These are phyloP conservation scores for Catocala sponsa DNA, from an alignment of 2,888 invertebrate genomes.

Conservation along the genomic window DNA sequence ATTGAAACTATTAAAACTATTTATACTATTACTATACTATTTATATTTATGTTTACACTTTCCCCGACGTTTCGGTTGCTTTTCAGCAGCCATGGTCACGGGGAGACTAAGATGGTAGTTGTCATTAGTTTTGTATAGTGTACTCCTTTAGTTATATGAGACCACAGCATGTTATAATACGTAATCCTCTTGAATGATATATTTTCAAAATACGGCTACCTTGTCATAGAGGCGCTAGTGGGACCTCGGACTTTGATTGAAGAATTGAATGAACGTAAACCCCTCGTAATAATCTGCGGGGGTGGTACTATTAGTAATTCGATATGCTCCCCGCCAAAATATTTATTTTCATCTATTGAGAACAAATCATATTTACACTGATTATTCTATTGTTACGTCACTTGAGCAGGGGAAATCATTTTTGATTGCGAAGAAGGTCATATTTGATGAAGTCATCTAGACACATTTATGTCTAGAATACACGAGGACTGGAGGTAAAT, in stretches of 20 bases:
- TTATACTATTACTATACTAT: no score
- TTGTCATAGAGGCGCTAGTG: constrained; percentile 3
- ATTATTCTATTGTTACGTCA: constrained; percentile 62
- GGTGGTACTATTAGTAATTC: constrained; percentile 54
- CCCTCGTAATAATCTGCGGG: constrained; percentile 24
- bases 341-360: constrained; percentile 56
- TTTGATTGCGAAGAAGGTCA: constrained; percentile 21
- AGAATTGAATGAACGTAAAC: constrained; percentile 29
- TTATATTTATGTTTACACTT: no score
- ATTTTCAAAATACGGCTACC: neutral
- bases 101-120: no score
- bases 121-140: no score
- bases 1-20: no score
- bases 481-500: no score
- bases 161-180: no score
- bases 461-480: neutral
- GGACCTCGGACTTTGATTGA: constrained; percentile 12
- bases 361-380: constrained; percentile 63
- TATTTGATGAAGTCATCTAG: constrained; percentile 2
- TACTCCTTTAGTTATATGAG: no score
- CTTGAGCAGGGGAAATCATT: constrained; percentile 25
- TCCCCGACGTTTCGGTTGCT: no score
- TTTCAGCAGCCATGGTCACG: no score
- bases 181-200: neutral
- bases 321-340: constrained; percentile 53